A percentile compares a stretch with the other conserved stretches of the same genome.
phyloP scores from a whole-genome alignment of 1,140 invertebrate genomes.

The Anoplophora glabripennis region DNA sequence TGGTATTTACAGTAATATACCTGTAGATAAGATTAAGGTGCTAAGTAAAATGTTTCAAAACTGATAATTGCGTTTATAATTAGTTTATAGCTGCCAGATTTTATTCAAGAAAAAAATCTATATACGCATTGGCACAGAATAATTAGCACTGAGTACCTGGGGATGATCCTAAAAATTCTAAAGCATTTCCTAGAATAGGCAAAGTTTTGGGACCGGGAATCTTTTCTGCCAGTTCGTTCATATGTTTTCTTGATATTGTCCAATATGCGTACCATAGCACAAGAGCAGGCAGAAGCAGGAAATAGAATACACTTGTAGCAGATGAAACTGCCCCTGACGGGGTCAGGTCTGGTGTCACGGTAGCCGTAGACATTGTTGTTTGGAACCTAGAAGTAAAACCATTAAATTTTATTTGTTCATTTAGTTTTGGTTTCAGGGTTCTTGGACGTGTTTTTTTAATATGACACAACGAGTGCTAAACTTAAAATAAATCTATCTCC shows the following conservation, averaged over 20 bases:
- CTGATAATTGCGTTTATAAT: too few relatives aligned
- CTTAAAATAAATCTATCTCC: too few relatives aligned
- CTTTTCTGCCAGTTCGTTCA: conserved; percentile 68
- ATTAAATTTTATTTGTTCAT: too few relatives aligned
- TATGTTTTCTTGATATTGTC: conserved; percentile 63
- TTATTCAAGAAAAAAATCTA: too few relatives aligned
- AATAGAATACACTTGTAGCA: conserved; percentile 61
- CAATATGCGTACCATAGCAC: conserved; percentile 71
- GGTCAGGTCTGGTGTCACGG: conserved; percentile 42
- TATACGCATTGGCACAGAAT: too few relatives aligned
- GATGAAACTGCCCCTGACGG: conserved; percentile 48
- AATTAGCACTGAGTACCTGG: conserved; percentile 57
- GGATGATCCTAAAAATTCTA: conserved; percentile 66
- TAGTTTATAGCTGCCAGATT: too few relatives aligned
- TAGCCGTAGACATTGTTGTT: conserved; percentile 27
- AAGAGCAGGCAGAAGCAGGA: conserved; percentile 65
- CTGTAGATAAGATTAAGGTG: too few relatives aligned
- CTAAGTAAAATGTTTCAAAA: too few relatives aligned
- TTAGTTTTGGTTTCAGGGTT: too few relatives aligned
- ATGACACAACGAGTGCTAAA: too few relatives aligned
- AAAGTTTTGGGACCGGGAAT: conserved; percentile 66
- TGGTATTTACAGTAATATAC: too few relatives aligned
- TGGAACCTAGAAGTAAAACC: neutral
- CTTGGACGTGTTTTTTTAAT: too few relatives aligned
- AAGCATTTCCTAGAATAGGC: conserved; percentile 68